These are phyloP conservation scores for Panthera tigris DNA, from an alignment of 2,113 vertebrate genomes.

Conservation along the genomic window DNA sequence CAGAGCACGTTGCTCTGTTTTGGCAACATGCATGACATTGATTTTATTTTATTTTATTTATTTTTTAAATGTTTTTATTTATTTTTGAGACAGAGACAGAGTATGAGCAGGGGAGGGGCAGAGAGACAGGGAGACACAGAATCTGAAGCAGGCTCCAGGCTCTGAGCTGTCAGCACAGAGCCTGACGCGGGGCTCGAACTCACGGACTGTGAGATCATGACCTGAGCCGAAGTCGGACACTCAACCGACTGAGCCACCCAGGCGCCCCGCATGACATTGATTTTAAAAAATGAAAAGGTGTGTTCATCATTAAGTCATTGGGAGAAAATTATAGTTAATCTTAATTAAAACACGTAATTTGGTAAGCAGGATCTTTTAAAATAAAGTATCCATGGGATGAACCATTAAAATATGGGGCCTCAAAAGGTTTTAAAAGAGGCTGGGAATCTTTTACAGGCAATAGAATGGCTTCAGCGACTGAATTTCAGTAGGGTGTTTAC, in stretches of 20 bases:
- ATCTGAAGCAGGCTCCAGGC: too few relatives aligned
- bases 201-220: too few relatives aligned
- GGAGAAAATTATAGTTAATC: background rate
- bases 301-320: background rate
- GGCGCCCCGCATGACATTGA: background rate
- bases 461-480: background rate
- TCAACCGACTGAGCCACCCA: too few relatives aligned
- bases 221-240: too few relatives aligned
- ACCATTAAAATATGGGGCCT: background rate
- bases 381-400: background rate
- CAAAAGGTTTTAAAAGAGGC: background rate
- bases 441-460: background rate
- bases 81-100: too few relatives aligned
- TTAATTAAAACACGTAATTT: constrained; percentile 29
- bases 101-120: too few relatives aligned
- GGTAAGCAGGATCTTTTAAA: constrained; percentile 10
- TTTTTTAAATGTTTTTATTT: too few relatives aligned
- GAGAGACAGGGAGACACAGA: too few relatives aligned
- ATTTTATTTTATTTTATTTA: background rate
- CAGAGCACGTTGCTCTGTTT: background rate
- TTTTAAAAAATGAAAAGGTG: background rate
- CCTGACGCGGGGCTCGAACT: too few relatives aligned
- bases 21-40: background rate
- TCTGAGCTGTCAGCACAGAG: too few relatives aligned
- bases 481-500: background rate